Conservation (phyloP, 2,113 vertebrate species). For the Willisornis vidua region DNA sequence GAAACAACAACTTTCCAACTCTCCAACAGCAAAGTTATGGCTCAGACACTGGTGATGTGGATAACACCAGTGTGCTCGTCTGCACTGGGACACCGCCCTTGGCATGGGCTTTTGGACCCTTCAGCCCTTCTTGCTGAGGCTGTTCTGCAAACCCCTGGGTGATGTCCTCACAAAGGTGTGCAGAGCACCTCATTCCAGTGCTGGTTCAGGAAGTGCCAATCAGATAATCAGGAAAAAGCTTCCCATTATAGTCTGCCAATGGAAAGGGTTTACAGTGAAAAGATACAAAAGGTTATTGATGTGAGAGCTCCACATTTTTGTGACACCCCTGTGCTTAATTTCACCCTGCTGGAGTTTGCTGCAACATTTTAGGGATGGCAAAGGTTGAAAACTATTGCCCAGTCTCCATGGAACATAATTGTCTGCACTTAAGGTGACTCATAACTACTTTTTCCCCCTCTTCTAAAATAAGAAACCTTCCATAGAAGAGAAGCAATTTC, state of each 20-base stretch:
- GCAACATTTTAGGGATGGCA: not conserved
- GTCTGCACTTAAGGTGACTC: conserved; percentile 8
- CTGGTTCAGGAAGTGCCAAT: not conserved
- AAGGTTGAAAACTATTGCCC: not conserved
- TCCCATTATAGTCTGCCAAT: not conserved
- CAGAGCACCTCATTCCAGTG: not conserved
- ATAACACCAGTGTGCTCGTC: not conserved
- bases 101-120: not conserved
- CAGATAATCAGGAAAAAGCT: not conserved
- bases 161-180: not conserved
- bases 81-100: not conserved
- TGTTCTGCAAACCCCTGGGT: not conserved
- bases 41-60: not conserved
- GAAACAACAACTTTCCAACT: not conserved
- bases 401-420: not conserved
- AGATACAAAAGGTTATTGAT: not conserved
- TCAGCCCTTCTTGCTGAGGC: not conserved
- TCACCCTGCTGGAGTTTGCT: not conserved
- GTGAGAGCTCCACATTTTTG: not conserved
- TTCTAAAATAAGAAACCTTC: conserved; percentile 21
- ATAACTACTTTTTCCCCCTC: not conserved
- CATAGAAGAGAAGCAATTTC: conserved; percentile 39
- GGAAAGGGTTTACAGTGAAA: not conserved
- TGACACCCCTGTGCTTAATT: not conserved
- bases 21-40: not conserved